Base-by-base conservation (phyloP, 2,113 vertebrate genomes). In the Onychorhynchus coronatus region DNA sequence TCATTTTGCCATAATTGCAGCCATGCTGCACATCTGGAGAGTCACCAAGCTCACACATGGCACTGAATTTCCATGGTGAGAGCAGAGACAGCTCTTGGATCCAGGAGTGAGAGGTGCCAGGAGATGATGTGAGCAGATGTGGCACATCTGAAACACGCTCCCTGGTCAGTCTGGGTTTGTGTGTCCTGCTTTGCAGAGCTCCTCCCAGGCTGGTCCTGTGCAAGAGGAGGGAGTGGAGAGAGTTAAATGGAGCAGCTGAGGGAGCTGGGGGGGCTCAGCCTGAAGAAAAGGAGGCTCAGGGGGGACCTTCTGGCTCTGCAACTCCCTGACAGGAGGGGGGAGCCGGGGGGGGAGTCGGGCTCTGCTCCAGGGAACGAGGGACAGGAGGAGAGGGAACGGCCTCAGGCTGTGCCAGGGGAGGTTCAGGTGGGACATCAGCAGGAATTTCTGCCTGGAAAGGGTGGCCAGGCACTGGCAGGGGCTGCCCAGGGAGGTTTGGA, bases 1-100 rank as follows among this genome's bases (percentile, higher is more conserved):
- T 96, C 73, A 81, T 74, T 89, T 61, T 91, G 61, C 87, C 72
- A 11, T 91, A 68, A 95, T 84, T 88, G 92, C 87, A 90, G 71
- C 83, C 70, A 5, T 6, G 72, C 81, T 92, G 72, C 90, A 84
- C 89, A 94, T 93, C 91, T 96, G 90, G 93, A 85, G 82, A 84
- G 75, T 19, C 52, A 53, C 6, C 22, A 76, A 67, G 88, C 87
- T 12, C 49, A 42, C 91, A 89, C 75, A 11, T 49, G 84, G 95
- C 42, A 4, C 66, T 2, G 44, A 1, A 6, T 49, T 63, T 18
- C 37, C 61, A 2, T 27, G 84, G 84, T 7, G 76, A 42, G 91
- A 91, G 66, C 66, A 42, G 79, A 28, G 59, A 2, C 70, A 68
- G 86, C 86, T 62, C 86, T 14, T 2, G 1, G 67, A 12, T 46